phyloP scores from a whole-genome alignment of 2,113 vertebrate genomes.

The Pedetes capensis region DNA sequence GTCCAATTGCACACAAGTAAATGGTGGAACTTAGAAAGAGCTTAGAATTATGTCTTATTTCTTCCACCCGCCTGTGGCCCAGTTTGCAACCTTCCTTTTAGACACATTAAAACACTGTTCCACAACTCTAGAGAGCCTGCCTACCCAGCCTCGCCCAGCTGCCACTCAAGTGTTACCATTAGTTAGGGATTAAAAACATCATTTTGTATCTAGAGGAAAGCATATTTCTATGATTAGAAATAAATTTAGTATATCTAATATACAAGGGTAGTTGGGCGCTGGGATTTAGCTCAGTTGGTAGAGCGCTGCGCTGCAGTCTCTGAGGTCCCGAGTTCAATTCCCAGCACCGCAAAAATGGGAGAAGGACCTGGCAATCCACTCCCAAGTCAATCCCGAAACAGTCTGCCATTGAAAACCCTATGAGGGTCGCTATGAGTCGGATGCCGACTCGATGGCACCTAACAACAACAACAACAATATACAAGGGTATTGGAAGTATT shows the following conservation, averaged over 20 bases:
- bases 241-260: background rate
- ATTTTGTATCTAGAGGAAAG: constrained; percentile 15
- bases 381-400: too few relatives aligned
- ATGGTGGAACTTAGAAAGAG: background rate
- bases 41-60: background rate
- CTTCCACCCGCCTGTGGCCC: background rate
- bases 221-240: constrained; percentile 4
- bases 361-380: too few relatives aligned
- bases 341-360: too few relatives aligned
- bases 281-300: too few relatives aligned
- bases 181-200: background rate
- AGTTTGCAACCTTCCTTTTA: background rate
- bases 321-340: too few relatives aligned
- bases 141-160: background rate
- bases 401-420: too few relatives aligned
- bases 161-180: background rate
- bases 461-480: too few relatives aligned
- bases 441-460: too few relatives aligned
- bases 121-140: background rate
- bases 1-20: background rate
- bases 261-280: too few relatives aligned
- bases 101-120: background rate
- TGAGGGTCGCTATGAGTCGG: too few relatives aligned
- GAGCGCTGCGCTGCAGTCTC: too few relatives aligned
- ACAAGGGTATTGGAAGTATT: background rate